Evolutionary conservation across 2,113 vertebrate genomes (phyloP), one percentile per base, ranked within the genome.

Genomic region (Mobula hypostoma): DNA sequence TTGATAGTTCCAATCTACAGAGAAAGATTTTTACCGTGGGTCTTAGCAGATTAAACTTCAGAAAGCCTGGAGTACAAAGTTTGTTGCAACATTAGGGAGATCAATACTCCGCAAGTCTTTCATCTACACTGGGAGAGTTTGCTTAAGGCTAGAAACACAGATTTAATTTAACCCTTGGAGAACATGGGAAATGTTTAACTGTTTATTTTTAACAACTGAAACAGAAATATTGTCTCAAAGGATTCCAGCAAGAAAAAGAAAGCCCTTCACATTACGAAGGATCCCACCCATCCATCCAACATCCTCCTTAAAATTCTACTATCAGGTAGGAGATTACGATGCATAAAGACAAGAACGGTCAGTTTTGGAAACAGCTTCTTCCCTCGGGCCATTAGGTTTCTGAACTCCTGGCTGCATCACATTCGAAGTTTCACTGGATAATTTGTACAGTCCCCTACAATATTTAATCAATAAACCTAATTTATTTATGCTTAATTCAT

Each of bases 41-140:
- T 29, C 58, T 88, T n/a, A 63, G 83, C 27, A 88, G 83, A 88
- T 88, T 88, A 88, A 88, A 88, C 58, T 63, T 88, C 83, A 88
- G 83, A 63, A 63, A 88, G 61, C 11, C 58, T 29, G 2, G 83
- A 87, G 83, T 63, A 88, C 56, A 88, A 88, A 88, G 83, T 88
- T 88, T 63, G 56, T 88, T n/a, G 61, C 58, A 61, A 58, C 58
- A 88, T 88, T 88, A 88, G 83, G 11, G 11, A 88, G 83, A 88
- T 88, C 83, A 88, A 88, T 88, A 88, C 58, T 88, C 24, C 9
- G 15, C 27, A 17, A 27, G 58, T 12, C 58, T 88, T 88, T 88
- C 83, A 88, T 88, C 83, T 63, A 12, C 14, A 61, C 58, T 88
- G 83, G 58, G 56, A n/a, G 83, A 63, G 83, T 11, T 88, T 88